Base-by-base conservation (phyloP, 2,888 invertebrate genomes). In the Trilocha varians region DNA sequence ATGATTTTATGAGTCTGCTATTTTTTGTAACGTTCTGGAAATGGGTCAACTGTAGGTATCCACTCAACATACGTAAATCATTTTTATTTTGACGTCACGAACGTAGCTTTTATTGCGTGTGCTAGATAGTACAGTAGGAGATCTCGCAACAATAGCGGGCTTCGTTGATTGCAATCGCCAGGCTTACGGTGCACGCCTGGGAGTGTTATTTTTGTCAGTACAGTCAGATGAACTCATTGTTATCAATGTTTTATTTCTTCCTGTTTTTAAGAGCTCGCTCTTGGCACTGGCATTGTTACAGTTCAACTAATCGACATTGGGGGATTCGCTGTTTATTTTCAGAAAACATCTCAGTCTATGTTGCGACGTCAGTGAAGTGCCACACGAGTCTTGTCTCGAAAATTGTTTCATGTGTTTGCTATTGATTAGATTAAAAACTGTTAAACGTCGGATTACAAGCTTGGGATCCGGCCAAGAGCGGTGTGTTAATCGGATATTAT, bases 201-300 rank as follows among this genome's bases (percentile, higher is more conserved):
- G 74, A 69, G 63, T 60, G 73, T 73, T 83, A 84, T 84, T 83
- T 83, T 74, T 46, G 76, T 76, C 68, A 54, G 65, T 69, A 66
- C 62, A 65, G 59, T 57, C 67, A 57, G 52, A 50, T 66, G 68
- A 61, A 69, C 63, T 63, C 65, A 67, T 70, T 68, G 69, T 74
- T 73, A 75, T 72, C 67, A 63, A 57, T 56, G 59, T 64, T 68
- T 68, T 67, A 68, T 70, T 69, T 70, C 73, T 80, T 78, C 73
- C 74, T 76, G 74, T 65, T 73, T 69, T 62, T 61, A 48, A 52
- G 58, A 63, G 63, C 63, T 59, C 55, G 74, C 57, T 69, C 76
- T 80, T 80, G 80, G 75, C 79, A 78, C 65, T 78, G 82, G 64
- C 73, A 73, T 70, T 71, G 66, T 49, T 48, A 46, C 41, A 47